Conservation (phyloP, 92 coral and sea anemone species). For the Blastomussa wellsi region DNA sequence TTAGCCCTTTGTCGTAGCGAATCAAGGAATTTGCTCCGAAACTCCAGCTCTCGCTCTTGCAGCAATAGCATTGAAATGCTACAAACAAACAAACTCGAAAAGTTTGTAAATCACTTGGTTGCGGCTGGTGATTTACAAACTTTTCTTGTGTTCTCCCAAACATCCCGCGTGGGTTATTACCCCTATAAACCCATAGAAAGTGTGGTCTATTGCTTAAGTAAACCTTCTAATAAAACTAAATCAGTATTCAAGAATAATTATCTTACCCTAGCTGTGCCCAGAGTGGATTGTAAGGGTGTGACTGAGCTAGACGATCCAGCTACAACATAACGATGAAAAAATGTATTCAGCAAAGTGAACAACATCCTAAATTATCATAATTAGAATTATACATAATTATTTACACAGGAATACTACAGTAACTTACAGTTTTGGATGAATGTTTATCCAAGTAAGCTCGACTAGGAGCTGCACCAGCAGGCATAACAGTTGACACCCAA, state of each 20-base stretch:
- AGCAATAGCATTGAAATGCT: no score
- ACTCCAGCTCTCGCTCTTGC: no score
- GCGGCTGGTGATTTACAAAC: no score
- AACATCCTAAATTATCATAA: neutral
- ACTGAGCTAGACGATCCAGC: constrained; percentile 91
- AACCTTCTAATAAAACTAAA: no score
- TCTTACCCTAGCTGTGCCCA: constrained; percentile 98
- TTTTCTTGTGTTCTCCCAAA: no score
- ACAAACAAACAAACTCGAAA: no score
- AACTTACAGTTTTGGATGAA: constrained; percentile 82
- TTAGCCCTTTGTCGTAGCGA: no score
- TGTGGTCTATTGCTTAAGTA: no score
- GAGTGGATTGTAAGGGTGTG: constrained; percentile 96
- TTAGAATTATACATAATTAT: neutral
- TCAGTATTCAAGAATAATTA: neutral
- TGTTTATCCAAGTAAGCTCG: constrained; percentile 97
- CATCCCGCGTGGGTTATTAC: no score
- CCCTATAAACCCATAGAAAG: no score
- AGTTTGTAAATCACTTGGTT: no score
- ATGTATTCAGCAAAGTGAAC: neutral
- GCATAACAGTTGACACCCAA: constrained; percentile 98
- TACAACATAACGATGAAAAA: constrained; percentile 16
- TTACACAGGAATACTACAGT: neutral
- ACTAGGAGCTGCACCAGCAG: constrained; percentile 87
- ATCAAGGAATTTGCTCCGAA: no score